Evolutionary conservation across 2,113 vertebrate species (phyloP), one percentile per base, ranked within the genome.

Genomic region (Oreocharis arfaki): DNA sequence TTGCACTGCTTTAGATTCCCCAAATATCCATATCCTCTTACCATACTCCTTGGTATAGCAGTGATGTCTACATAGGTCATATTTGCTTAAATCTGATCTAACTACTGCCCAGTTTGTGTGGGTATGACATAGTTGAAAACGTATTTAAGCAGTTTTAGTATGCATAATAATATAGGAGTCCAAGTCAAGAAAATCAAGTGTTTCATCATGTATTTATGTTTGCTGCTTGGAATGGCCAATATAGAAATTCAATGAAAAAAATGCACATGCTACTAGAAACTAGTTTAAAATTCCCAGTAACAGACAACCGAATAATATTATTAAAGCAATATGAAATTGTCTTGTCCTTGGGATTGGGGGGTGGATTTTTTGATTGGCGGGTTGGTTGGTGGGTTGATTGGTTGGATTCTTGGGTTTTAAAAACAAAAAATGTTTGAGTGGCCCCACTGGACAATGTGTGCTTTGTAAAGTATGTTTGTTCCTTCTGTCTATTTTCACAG

Each of bases 261-360:
- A 49, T 8, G 1, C 3, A 47, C 18, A 23, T 53, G 32, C 7
- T 28, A 23, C 3, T 60, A 21, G 37, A 60, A 89, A 69, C 1
- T 7, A 46, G 3, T 23, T 53, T 28, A 63, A 69, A 80, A 74
- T 28, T 65, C 7, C 16, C 55, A 24, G 7, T 24, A 88, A 11
- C 5, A 50, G 16, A 32, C 11, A 57, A 57, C 2, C 5, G 52
- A 46, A 37, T 11, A 32, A 42, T 30, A 59, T 30, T 21, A 64
- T 11, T 17, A 82, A 75, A 71, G 5, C 5, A 42, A 26, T 2
- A 57, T 47, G 22, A 39, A 87, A 59, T 55, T n/a, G 1, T 35
- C 4, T 65, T 65, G 9, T 59, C 15, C 37, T 78, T 33, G 4
- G 7, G 9, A 5, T 1, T 28, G 2, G 2, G 3, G 4, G 0